These are phyloP conservation scores for Psylliodes chrysocephalus DNA, from an alignment of 2,888 invertebrate species.

Conservation along the genomic window DNA sequence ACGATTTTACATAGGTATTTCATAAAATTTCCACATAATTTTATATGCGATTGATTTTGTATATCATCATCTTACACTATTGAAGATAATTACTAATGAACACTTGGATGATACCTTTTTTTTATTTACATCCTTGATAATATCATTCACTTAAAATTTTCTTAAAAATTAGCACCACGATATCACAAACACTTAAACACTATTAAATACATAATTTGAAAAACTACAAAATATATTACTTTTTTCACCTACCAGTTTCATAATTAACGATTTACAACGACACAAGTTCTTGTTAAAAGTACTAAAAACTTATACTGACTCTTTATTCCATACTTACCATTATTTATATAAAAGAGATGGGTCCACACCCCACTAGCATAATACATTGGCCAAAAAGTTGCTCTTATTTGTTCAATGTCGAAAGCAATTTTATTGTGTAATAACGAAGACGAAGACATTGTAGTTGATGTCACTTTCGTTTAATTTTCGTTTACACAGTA, in stretches of 20 bases:
- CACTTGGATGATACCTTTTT: too few species aligned
- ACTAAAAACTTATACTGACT: not conserved
- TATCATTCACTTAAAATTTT: too few species aligned
- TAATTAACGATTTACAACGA: not conserved
- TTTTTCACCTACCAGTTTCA: constrained; percentile 24
- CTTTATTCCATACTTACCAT: not conserved
- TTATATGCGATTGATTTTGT: too few species aligned
- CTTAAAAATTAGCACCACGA: too few species aligned
- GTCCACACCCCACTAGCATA: constrained; percentile 16
- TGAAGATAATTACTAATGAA: too few species aligned
- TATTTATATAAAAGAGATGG: constrained; percentile 17
- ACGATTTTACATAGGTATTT: too few species aligned
- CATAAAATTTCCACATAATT: too few species aligned
- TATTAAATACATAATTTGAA: not conserved
- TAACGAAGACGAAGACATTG: constrained; percentile 11
- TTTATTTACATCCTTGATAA: too few species aligned
- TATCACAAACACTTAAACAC: not conserved
- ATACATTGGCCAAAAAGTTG: not conserved
- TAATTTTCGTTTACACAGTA: constrained; percentile 11
- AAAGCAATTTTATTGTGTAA: constrained; percentile 9
- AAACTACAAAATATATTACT: not conserved
- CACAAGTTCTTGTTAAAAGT: not conserved
- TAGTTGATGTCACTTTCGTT: constrained; percentile 1
- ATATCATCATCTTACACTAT: too few species aligned
- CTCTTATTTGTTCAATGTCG: constrained; percentile 10